These are phyloP conservation scores for Elaeidobius kamerunicus DNA, from an alignment of 2,888 invertebrate species.

Conservation along the genomic window DNA sequence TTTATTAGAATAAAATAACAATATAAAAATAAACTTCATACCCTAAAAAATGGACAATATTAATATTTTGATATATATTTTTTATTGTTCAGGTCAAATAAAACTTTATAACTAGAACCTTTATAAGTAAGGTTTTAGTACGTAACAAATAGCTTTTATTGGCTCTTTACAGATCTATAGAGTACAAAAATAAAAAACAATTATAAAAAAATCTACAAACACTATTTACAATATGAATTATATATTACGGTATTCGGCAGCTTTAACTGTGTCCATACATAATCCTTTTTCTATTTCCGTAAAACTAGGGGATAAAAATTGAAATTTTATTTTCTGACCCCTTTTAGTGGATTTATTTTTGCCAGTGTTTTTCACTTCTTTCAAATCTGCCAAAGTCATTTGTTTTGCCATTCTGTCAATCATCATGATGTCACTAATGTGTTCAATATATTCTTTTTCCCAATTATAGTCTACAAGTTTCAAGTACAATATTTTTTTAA, in stretches of 20 bases:
- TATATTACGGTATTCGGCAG: background rate
- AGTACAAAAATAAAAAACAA: background rate
- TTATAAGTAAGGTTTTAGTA: background rate
- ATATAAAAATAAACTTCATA: no score
- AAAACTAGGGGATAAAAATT: constrained; percentile 20
- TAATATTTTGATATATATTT: background rate
- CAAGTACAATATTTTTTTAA: constrained; percentile 14
- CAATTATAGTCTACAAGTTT: constrained; percentile 13
- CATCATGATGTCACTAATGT: constrained; percentile 12
- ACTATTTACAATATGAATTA: constrained; percentile 2
- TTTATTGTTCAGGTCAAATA: background rate
- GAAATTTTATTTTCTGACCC: constrained; percentile 8
- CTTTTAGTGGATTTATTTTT: constrained; percentile 6
- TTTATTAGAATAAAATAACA: no score
- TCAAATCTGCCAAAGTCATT: constrained; percentile 14
- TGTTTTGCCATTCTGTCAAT: constrained; percentile 12
- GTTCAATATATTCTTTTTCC: background rate
- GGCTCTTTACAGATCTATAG: background rate
- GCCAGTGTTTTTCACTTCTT: constrained; percentile 12
- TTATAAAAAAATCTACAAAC: background rate
- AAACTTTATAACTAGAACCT: background rate
- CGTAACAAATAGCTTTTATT: background rate
- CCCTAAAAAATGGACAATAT: no score
- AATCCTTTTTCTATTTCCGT: constrained; percentile 14
- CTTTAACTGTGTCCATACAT: constrained; percentile 6